These are phyloP conservation scores for Brachypteracias leptosomus DNA, from an alignment of 2,113 vertebrate genomes.

Conservation along the genomic window DNA sequence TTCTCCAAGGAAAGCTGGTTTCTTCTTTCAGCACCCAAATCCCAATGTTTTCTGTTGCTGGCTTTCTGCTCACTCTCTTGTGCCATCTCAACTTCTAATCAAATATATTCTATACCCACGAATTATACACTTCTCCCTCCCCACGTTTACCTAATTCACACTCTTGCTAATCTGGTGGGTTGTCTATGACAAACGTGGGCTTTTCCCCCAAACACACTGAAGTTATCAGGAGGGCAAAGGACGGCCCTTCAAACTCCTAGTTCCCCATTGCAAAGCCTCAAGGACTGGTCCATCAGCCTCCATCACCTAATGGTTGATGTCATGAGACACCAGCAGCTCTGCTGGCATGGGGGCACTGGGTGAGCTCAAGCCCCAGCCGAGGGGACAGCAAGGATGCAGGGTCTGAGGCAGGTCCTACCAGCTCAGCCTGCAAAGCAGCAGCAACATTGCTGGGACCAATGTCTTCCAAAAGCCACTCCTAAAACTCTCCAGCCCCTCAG, in stretches of 20 bases:
- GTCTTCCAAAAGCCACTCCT: background rate
- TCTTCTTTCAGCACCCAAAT: background rate
- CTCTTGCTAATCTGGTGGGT: background rate
- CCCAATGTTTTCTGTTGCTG: background rate
- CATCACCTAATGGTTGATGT: background rate
- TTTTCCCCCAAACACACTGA: background rate
- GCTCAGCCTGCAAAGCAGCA: background rate
- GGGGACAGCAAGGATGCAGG: background rate
- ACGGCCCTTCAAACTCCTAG: background rate
- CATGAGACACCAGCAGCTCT: background rate
- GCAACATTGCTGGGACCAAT: too few relatives aligned
- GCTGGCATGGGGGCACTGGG: background rate
- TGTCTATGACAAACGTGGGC: rapidly evolving
- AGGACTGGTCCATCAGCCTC: background rate
- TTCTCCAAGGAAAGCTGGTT: background rate
- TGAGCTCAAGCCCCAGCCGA: background rate
- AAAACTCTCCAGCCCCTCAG: background rate
- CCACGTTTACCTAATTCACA: background rate
- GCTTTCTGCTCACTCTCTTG: background rate
- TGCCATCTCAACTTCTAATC: background rate
- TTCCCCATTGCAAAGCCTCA: background rate
- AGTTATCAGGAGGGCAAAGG: background rate
- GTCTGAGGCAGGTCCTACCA: background rate
- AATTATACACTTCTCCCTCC: background rate
- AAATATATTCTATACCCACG: background rate